Evolutionary conservation across 2,797 vertebrate species (phyloP).

Genomic region (Myotis pilosus): DNA sequence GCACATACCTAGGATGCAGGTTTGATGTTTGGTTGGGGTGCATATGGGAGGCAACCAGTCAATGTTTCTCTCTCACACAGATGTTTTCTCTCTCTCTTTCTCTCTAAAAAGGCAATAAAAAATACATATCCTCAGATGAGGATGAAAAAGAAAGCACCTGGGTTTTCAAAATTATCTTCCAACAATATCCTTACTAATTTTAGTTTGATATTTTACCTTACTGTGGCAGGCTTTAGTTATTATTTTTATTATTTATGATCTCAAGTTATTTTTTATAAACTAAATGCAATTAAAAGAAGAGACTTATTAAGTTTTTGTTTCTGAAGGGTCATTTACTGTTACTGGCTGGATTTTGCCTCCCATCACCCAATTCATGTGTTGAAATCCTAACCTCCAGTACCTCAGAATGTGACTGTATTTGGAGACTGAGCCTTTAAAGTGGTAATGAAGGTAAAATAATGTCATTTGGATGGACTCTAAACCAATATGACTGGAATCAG

Average conservation of each 20-base stretch:
- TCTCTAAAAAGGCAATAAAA: background rate
- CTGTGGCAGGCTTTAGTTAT: background rate
- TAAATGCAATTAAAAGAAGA: slow-evolving; percentile 5
- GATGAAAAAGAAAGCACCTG: background rate
- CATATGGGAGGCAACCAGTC: background rate
- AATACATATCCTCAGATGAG: background rate
- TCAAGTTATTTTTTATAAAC: slow-evolving; percentile 8
- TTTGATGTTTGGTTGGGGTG: background rate
- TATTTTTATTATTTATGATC: background rate
- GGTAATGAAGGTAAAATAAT: background rate
- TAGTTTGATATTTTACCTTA: slow-evolving; percentile 7
- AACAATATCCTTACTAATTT: slow-evolving; percentile 11
- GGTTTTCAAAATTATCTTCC: slow-evolving; percentile 13
- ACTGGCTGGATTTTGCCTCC: background rate
- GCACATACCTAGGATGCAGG: background rate
- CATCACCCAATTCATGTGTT: background rate
- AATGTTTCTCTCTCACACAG: background rate
- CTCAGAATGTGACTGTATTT: background rate
- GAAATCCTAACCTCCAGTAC: background rate
- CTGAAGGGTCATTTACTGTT: background rate
- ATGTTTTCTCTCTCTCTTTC: too few species aligned
- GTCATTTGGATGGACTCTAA: background rate
- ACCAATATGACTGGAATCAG: background rate
- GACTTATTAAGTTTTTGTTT: background rate
- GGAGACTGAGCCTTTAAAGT: background rate